Conservation (phyloP, 2,113 vertebrate genomes). For the Myxocyprinus asiaticus region DNA sequence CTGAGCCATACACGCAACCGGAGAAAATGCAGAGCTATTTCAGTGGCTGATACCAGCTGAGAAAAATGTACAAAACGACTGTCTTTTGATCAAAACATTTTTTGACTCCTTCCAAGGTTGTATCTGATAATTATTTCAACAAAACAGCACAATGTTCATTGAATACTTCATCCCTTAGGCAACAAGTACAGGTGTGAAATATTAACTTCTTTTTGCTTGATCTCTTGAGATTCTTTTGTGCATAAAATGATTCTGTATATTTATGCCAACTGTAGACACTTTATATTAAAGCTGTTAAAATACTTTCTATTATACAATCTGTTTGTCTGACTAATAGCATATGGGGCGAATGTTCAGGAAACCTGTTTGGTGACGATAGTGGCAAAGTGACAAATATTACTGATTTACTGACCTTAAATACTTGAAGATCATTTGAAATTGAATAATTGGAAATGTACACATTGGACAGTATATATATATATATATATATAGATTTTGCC, state of each 20-base stretch:
- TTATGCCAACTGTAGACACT: background rate
- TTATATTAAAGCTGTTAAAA: background rate
- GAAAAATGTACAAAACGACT: background rate
- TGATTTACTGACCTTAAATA: too few relatives aligned
- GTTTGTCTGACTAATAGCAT: too few relatives aligned
- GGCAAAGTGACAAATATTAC: too few relatives aligned
- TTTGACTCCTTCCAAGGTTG: background rate
- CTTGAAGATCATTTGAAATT: too few relatives aligned
- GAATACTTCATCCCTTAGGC: background rate
- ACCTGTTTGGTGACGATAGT: too few relatives aligned
- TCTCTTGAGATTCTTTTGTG: background rate
- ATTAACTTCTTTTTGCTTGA: background rate
- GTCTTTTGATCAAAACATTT: background rate
- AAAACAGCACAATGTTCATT: background rate
- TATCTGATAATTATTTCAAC: background rate
- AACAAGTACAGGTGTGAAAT: background rate
- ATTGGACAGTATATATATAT: too few relatives aligned
- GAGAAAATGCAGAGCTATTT: constrained; percentile 53
- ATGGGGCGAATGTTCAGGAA: too few relatives aligned
- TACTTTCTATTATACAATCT: too few relatives aligned
- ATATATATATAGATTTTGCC: too few relatives aligned
- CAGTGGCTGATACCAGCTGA: background rate
- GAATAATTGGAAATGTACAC: too few relatives aligned
- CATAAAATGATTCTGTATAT: background rate
- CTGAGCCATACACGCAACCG: constrained; percentile 64